Evolutionary conservation across 2,888 invertebrate species (phyloP).

Genomic region (Steromphala cineraria): DNA sequence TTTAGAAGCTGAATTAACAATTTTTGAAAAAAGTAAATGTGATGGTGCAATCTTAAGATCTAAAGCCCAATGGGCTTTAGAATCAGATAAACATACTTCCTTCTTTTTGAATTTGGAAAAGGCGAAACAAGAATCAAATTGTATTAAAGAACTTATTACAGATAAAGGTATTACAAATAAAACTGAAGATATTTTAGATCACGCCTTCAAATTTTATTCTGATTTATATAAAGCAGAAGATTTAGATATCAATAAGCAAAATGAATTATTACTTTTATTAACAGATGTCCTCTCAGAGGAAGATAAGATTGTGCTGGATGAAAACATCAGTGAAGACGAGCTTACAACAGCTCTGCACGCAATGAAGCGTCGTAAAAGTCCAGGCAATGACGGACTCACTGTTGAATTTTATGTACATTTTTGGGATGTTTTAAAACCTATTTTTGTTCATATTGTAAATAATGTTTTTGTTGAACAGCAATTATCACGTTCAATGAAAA

Average conservation of each 20-base stretch:
- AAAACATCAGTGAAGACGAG: not conserved
- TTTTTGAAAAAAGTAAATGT: not conserved
- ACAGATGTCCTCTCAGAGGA: not conserved
- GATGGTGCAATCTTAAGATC: not conserved
- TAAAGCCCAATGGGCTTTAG: not conserved
- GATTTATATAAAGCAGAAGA: not conserved
- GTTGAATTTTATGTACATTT: not conserved
- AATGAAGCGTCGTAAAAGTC: not conserved
- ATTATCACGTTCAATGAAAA: not conserved
- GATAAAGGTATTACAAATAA: not conserved
- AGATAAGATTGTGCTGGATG: not conserved
- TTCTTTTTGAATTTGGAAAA: not conserved
- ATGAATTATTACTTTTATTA: not conserved
- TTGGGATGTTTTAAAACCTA: not conserved
- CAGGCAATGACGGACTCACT: slow-evolving; percentile 13
- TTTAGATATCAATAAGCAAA: not conserved
- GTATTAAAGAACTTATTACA: not conserved
- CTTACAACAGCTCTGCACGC: not conserved
- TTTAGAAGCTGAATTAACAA: too few relatives aligned
- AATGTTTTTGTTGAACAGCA: not conserved
- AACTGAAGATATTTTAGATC: not conserved
- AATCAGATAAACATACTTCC: not conserved
- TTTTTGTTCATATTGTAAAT: not conserved
- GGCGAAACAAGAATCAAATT: not conserved
- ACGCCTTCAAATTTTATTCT: not conserved